These are phyloP conservation scores for Cheilosia vernalis DNA, from an alignment of 2,888 invertebrate genomes.

Conservation along the genomic window DNA sequence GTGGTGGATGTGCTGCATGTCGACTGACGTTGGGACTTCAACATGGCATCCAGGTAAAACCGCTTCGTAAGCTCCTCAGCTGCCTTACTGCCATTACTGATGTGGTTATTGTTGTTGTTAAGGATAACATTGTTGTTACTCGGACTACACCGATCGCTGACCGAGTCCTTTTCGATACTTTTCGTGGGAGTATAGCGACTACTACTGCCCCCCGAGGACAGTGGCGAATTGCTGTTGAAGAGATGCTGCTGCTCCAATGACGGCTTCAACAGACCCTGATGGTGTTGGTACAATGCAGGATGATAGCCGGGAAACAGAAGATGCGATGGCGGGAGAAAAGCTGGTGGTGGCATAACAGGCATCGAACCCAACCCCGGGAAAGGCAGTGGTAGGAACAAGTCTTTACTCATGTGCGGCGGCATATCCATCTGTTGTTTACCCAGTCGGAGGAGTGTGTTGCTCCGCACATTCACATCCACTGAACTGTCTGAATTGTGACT, in stretches of 20 bases:
- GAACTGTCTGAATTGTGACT: conserved; percentile 93
- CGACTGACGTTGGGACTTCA: conserved; percentile 87
- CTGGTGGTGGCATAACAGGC: conserved; percentile 87
- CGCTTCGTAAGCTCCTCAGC: conserved; percentile 88
- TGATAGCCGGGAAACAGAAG: conserved; percentile 86
- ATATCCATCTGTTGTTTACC: conserved; percentile 80
- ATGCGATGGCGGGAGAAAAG: conserved; percentile 86
- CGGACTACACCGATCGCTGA: conserved; percentile 67
- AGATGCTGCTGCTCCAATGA: conserved; percentile 81
- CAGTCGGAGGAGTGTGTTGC: conserved; percentile 83
- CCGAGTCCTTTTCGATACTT: conserved; percentile 74
- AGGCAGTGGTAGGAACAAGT: conserved; percentile 87
- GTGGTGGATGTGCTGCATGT: conserved; percentile 77
- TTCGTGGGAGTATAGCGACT: conserved; percentile 78
- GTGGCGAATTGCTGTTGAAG: conserved; percentile 76
- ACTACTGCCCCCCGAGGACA: conserved; percentile 45
- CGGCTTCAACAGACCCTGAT: conserved; percentile 82
- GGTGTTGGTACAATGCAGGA: conserved; percentile 85
- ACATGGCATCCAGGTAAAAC: conserved; percentile 89
- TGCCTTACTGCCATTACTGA: conserved; percentile 84
- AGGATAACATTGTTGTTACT: conserved; percentile 74
- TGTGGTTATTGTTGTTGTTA: conserved; percentile 83
- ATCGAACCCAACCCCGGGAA: conserved; percentile 86
- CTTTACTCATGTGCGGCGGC: conserved; percentile 84
- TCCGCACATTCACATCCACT: conserved; percentile 88